Evolutionary conservation across 2,888 invertebrate genomes (phyloP).

Genomic region (Lymantria monacha): DNA sequence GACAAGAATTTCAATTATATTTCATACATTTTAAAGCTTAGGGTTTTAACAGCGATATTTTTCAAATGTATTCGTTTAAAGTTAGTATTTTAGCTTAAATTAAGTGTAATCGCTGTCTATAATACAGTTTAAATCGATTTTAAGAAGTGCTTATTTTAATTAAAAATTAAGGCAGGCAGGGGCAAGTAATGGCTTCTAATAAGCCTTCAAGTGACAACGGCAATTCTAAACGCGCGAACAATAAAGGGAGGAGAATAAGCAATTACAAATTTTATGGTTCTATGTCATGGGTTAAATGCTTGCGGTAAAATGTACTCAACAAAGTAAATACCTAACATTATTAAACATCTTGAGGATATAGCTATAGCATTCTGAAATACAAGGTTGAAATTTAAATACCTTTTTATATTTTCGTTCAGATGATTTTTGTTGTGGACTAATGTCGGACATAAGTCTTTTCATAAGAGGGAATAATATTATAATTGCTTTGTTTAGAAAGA

Average conservation of each 20-base stretch:
- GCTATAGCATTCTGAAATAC: slow-evolving; percentile 1
- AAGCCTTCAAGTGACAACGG: slow-evolving; percentile 45
- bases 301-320: slow-evolving; percentile 21
- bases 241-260: slow-evolving; percentile 39
- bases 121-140: background rate
- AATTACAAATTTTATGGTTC: slow-evolving; percentile 52
- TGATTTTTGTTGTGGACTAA: background rate
- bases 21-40: too few relatives aligned
- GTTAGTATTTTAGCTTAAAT: too few relatives aligned
- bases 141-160: slow-evolving; percentile 20
- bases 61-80: too few relatives aligned
- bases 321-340: slow-evolving; percentile 28
- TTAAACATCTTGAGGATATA: slow-evolving; percentile 17
- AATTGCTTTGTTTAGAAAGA: too few relatives aligned
- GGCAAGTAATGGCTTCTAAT: slow-evolving; percentile 53
- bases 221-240: slow-evolving; percentile 39
- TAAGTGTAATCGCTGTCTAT: too few relatives aligned
- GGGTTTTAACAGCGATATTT: too few relatives aligned
- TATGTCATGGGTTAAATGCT: slow-evolving; percentile 34
- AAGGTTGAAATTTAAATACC: slow-evolving; percentile 11
- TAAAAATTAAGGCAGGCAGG: slow-evolving; percentile 39
- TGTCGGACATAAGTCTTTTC: too few relatives aligned
- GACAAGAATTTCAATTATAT: too few relatives aligned
- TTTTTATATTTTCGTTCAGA: slow-evolving; percentile 19
- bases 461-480: too few relatives aligned